Evolutionary conservation across 2,888 invertebrate species (phyloP).

Genomic region (Tricholauxania praeusta): DNA sequence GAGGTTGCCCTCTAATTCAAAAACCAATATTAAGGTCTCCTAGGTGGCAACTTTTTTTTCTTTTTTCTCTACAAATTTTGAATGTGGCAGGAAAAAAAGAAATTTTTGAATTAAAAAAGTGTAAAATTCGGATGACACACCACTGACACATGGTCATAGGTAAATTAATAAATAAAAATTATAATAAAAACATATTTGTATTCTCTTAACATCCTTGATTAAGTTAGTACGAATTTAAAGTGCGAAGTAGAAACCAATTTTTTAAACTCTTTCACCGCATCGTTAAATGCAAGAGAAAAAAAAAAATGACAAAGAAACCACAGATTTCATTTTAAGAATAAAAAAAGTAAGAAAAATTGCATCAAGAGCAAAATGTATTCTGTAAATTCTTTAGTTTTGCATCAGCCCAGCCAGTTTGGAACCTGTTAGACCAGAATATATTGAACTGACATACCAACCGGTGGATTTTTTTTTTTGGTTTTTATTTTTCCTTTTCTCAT

Average conservation of each 20-base stretch:
- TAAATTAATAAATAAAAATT: no score
- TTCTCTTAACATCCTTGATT: no score
- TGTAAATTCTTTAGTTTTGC: constrained; percentile 25
- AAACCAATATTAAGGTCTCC: no score
- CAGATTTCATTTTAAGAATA: constrained; percentile 29
- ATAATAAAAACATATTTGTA: no score
- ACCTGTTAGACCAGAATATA: constrained; percentile 35
- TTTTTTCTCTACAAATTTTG: no score
- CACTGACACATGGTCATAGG: no score
- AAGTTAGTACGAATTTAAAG: no score
- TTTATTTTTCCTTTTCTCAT: background rate
- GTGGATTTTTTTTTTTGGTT: constrained; percentile 3
- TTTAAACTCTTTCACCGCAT: constrained; percentile 26
- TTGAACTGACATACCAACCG: constrained; percentile 9
- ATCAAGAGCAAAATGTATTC: constrained; percentile 17
- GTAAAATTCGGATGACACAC: no score
- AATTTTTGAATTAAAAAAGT: no score
- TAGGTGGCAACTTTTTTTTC: no score
- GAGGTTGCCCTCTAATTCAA: no score
- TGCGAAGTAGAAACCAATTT: background rate
- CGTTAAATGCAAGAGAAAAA: constrained; percentile 11
- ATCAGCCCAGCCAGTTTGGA: constrained; percentile 33
- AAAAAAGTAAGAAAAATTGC: constrained; percentile 8
- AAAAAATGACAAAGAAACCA: constrained; percentile 12
- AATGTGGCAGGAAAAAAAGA: no score